phyloP scores from a whole-genome alignment of 2,888 invertebrate genomes.

The Metopia argyrocephala region DNA sequence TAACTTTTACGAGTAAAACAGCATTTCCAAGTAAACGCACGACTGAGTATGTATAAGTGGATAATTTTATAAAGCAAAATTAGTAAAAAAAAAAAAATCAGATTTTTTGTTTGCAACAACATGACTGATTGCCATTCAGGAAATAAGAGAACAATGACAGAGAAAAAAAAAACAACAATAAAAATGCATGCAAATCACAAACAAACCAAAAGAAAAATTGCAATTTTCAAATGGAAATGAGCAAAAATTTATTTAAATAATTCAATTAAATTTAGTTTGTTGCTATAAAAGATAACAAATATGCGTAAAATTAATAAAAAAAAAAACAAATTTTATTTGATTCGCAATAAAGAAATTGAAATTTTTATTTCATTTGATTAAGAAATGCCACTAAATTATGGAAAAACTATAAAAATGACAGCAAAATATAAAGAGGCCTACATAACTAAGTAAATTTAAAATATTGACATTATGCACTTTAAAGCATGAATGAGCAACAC shows the following conservation, averaged over 20 bases:
- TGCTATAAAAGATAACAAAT: too few relatives aligned
- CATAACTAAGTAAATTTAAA: too few relatives aligned
- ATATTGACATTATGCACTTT: too few relatives aligned
- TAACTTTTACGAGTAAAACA: constrained; percentile 7
- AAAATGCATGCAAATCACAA: constrained; percentile 15
- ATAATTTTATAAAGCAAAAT: constrained; percentile 62
- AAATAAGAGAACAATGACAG: not conserved
- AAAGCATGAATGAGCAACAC: too few relatives aligned
- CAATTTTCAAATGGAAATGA: constrained; percentile 40
- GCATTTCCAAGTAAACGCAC: constrained; percentile 55
- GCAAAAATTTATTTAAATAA: constrained; percentile 35
- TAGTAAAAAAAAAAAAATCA: constrained; percentile 28
- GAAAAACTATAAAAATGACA: too few relatives aligned
- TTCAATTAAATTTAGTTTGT: constrained; percentile 46
- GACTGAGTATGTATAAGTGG: constrained; percentile 61
- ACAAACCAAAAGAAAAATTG: not conserved
- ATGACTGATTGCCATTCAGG: constrained; percentile 48
- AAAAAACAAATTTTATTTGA: not conserved
- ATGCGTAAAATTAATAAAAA: too few relatives aligned
- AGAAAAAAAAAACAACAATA: constrained; percentile 9
- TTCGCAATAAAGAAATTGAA: not conserved
- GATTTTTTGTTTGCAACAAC: not conserved
- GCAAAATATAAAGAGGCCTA: too few relatives aligned
- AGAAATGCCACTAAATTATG: too few relatives aligned
- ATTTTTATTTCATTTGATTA: too few relatives aligned